phyloP scores from a whole-genome alignment of 2,888 invertebrate species.

The Dryococelus australis region DNA sequence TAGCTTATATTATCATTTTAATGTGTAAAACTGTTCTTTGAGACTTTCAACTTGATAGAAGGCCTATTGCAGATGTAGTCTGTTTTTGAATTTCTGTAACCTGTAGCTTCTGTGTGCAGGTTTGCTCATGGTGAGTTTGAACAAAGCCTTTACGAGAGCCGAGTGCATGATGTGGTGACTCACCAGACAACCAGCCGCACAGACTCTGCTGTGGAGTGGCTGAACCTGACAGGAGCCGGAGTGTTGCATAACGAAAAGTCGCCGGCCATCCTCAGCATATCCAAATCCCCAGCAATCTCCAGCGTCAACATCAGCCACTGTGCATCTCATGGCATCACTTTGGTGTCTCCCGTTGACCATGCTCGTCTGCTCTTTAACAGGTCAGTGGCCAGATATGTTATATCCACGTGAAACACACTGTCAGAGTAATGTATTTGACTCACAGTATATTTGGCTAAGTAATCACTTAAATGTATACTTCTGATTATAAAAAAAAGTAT shows the following conservation, averaged over 20 bases:
- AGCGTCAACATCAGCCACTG: conserved; percentile 81
- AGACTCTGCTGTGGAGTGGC: conserved; percentile 80
- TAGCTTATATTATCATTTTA: background rate
- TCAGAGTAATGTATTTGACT: too few relatives aligned
- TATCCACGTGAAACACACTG: too few relatives aligned
- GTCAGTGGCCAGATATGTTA: conserved; percentile 48
- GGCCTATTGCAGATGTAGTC: too few relatives aligned
- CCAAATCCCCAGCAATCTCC: conserved; percentile 82
- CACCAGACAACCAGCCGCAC: conserved; percentile 73
- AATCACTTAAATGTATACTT: too few relatives aligned
- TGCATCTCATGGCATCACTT: conserved; percentile 90
- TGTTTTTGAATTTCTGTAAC: too few relatives aligned
- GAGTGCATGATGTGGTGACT: conserved; percentile 82
- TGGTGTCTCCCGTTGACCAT: conserved; percentile 87
- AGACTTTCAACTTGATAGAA: too few relatives aligned
- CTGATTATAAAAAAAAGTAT: too few relatives aligned
- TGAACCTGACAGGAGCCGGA: conserved; percentile 91
- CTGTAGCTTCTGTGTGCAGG: conserved; percentile 55
- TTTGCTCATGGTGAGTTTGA: conserved; percentile 92
- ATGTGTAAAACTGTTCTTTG: too few relatives aligned
- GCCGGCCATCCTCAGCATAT: conserved; percentile 89
- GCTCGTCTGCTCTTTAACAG: conserved; percentile 75
- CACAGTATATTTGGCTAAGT: too few relatives aligned
- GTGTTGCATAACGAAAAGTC: conserved; percentile 94
- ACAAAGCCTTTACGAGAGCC: conserved; percentile 80